Conservation (phyloP, 2,797 vertebrate species). For the Scyliorhinus canicula region DNA sequence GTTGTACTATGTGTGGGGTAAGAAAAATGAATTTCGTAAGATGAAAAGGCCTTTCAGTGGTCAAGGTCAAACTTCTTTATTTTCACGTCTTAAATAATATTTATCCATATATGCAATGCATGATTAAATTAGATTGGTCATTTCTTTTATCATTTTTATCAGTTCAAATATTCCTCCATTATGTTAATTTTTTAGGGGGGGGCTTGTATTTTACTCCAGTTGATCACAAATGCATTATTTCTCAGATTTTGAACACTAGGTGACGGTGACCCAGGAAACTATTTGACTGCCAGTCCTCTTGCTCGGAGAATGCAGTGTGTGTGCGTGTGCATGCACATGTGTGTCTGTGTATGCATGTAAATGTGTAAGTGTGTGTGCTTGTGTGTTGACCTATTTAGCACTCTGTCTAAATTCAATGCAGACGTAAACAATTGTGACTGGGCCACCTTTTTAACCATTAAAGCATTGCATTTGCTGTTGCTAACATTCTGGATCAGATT, state of each 20-base stretch:
- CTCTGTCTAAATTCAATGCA: background rate
- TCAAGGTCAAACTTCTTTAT: background rate
- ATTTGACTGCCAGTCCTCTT: background rate
- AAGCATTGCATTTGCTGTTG: conserved; percentile 3
- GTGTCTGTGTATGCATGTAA: background rate
- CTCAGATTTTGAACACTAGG: background rate
- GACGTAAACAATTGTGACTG: background rate
- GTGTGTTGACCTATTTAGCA: background rate
- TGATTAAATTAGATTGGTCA: background rate
- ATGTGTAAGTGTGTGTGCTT: background rate
- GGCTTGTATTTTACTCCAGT: background rate
- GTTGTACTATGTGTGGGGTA: too few species aligned
- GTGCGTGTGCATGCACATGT: background rate
- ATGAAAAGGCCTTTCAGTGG: background rate
- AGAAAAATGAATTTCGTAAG: background rate
- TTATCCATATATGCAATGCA: background rate
- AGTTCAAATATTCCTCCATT: background rate
- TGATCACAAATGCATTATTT: background rate
- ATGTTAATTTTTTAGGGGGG: background rate
- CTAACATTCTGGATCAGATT: conserved; percentile 1
- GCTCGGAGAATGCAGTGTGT: background rate
- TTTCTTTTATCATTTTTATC: background rate
- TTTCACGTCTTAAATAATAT: conserved; percentile 2
- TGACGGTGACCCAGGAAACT: background rate
- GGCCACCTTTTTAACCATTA: conserved; percentile 9